Conservation (phyloP, 2,797 vertebrate species). For the Kryptopterus vitreolus region DNA sequence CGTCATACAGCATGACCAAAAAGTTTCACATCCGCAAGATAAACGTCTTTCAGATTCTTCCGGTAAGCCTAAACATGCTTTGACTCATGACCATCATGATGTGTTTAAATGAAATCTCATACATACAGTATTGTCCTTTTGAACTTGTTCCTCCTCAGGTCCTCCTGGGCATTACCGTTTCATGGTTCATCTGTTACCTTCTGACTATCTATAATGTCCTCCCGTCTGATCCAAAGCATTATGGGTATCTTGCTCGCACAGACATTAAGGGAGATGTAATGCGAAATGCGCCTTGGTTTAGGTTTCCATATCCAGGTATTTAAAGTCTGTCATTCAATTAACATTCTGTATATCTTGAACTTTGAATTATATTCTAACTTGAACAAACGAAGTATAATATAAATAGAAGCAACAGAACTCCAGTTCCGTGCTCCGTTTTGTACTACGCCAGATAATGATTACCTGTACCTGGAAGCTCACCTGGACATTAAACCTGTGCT, state of each 20-base stretch:
- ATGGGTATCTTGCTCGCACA: slow-evolving; percentile 87
- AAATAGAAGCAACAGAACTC: background rate
- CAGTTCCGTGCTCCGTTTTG: background rate
- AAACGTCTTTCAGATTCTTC: slow-evolving; percentile 92
- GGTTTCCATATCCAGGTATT: slow-evolving; percentile 91
- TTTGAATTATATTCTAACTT: background rate
- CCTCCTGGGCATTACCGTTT: slow-evolving; percentile 86
- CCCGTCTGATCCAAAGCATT: slow-evolving; percentile 72
- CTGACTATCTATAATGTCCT: slow-evolving; percentile 81
- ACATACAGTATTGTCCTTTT: background rate
- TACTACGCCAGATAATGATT: background rate
- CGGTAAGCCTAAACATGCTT: slow-evolving; percentile 72
- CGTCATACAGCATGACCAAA: slow-evolving; percentile 75
- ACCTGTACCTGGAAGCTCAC: background rate
- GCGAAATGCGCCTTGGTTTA: slow-evolving; percentile 85
- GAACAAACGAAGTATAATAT: too few relatives aligned
- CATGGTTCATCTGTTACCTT: slow-evolving; percentile 88
- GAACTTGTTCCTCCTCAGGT: slow-evolving; percentile 75
- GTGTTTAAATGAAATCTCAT: background rate
- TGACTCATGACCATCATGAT: background rate
- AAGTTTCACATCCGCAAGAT: slow-evolving; percentile 75
- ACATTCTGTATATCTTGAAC: background rate
- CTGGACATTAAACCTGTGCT: background rate
- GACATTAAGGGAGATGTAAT: slow-evolving; percentile 84
- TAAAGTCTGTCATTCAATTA: background rate